Percentiles rank a stretch among this genome's conserved stretches.
Evolutionary conservation across 2,797 vertebrate genomes (phyloP).

Genomic region (Margarornis squamiger): DNA sequence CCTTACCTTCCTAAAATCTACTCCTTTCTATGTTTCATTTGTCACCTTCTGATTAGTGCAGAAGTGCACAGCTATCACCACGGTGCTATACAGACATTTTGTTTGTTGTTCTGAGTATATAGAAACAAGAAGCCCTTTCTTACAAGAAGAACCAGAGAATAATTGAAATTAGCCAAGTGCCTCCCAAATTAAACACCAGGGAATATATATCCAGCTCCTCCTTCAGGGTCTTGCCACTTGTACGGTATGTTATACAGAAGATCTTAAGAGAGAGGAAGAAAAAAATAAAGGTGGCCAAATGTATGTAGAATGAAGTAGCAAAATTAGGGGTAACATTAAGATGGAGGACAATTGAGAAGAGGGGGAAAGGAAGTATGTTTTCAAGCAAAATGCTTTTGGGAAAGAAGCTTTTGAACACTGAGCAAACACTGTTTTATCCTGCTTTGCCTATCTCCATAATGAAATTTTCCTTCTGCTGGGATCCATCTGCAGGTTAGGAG

Average conservation of each 20-base stretch:
- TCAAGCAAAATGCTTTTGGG: background rate
- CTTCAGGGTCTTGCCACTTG: background rate
- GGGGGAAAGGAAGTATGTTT: background rate
- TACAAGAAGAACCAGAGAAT: background rate
- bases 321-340: background rate
- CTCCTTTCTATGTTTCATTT: background rate
- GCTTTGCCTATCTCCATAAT: background rate
- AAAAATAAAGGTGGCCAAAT: background rate
- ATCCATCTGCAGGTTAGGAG: background rate
- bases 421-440: background rate
- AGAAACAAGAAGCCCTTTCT: background rate
- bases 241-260: background rate
- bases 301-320: background rate
- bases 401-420: background rate
- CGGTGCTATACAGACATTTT: background rate
- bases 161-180: background rate
- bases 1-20: background rate
- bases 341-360: background rate
- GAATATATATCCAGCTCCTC: background rate
- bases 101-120: background rate
- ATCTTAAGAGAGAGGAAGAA: background rate
- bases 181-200: background rate
- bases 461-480: background rate
- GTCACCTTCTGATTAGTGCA: background rate
- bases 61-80: background rate